These are phyloP conservation scores for Bibio marci DNA, from an alignment of 2,888 invertebrate genomes.

Conservation along the genomic window DNA sequence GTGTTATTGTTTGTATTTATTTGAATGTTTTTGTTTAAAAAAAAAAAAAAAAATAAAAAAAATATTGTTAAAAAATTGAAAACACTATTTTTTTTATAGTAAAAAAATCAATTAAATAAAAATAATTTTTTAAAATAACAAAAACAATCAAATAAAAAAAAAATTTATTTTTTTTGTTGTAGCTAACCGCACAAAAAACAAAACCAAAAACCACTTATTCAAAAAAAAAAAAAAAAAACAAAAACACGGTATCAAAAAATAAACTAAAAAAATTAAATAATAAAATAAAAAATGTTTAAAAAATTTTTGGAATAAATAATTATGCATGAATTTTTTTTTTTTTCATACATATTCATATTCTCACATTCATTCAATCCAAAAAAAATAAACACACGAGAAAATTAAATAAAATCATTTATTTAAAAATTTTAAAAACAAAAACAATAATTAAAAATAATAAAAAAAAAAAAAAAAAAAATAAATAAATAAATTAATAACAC, in stretches of 20 bases:
- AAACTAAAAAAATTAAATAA: slow-evolving; percentile 4
- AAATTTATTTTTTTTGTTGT: too few species aligned
- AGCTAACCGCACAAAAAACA: too few species aligned
- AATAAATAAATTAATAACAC: neutral
- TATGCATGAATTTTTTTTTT: slow-evolving; percentile 5
- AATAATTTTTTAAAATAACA: too few species aligned
- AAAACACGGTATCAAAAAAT: slow-evolving; percentile 2
- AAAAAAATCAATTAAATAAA: too few species aligned
- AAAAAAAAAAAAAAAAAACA: too few species aligned
- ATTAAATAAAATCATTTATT: slow-evolving; percentile 5
- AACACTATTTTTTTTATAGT: too few species aligned
- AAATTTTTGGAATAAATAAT: slow-evolving; percentile 6
- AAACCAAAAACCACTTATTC: too few species aligned
- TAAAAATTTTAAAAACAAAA: slow-evolving; percentile 6
- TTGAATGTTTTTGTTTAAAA: too few species aligned
- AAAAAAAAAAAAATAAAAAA: too few species aligned
- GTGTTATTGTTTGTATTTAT: too few species aligned
- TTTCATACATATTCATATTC: slow-evolving; percentile 3
- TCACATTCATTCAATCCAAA: slow-evolving; percentile 1
- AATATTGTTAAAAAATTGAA: too few species aligned
- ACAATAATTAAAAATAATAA: neutral
- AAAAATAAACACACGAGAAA: neutral
- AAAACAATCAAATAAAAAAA: too few species aligned
- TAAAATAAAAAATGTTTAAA: slow-evolving; percentile 1
- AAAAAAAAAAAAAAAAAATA: slow-evolving; percentile 1